Evolutionary conservation across 2,888 invertebrate species (phyloP).

Genomic region (Glomeris marginata): DNA sequence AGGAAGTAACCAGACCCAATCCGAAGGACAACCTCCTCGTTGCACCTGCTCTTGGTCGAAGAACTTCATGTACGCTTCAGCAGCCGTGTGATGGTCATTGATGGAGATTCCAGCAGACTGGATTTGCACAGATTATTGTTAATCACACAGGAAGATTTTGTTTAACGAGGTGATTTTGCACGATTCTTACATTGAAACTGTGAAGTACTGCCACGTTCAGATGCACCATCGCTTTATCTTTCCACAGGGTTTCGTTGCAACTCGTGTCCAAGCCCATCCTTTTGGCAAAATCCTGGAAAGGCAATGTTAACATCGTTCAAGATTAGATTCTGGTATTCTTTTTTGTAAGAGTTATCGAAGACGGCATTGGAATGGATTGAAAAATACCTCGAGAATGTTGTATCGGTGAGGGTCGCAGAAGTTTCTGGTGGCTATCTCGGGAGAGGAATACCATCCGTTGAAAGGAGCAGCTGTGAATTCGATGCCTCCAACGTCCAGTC

Average conservation of each 20-base stretch:
- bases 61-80: slow-evolving; percentile 32
- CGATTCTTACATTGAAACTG: slow-evolving; percentile 28
- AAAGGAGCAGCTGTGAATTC: slow-evolving; percentile 30
- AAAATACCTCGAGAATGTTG: slow-evolving; percentile 25
- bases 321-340: neutral
- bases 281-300: slow-evolving; percentile 22
- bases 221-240: slow-evolving; percentile 29
- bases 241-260: slow-evolving; percentile 27
- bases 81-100: slow-evolving; percentile 31
- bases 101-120: slow-evolving; percentile 28
- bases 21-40: too few species aligned
- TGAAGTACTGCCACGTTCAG: slow-evolving; percentile 30
- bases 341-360: neutral
- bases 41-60: slow-evolving; percentile 25
- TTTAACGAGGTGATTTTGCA: neutral
- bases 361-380: neutral
- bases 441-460: slow-evolving; percentile 34
- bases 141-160: neutral
- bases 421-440: slow-evolving; percentile 31
- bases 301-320: too few species aligned
- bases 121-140: neutral
- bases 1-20: too few species aligned
- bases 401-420: slow-evolving; percentile 29
- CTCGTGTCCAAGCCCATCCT: slow-evolving; percentile 28
- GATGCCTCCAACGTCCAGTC: slow-evolving; percentile 31